Base-by-base conservation (phyloP, 2,888 invertebrate genomes). In the Tridacna gigas region DNA sequence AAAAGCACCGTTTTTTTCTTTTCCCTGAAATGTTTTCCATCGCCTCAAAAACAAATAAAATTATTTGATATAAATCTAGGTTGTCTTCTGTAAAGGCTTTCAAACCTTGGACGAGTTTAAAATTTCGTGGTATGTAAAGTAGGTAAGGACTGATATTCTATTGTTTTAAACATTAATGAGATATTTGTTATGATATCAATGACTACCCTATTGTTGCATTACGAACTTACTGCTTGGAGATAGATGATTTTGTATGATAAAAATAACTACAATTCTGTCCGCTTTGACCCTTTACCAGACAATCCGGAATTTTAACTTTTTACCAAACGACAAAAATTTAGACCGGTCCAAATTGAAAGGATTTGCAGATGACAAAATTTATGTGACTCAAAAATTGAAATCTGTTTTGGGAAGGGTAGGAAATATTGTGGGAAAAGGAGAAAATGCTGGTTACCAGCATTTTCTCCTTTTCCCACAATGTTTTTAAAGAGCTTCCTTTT, bases 151-250 rank as follows among this genome's bases (percentile, higher is more conserved):
- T 37, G 37, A 7, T 37, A 37, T 37, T 37, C 37, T 37, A 4
- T 37, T 37, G 37, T 25, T 22, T n/a, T 48, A 20, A 22, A 11
- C n/a, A 47, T 47, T 28, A 25, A 3, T 45, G 11, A n/a, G 48
- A 47, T 47, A 13, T n/a, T 45, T 47, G 25, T 48, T 47, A 47
- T 71, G 71, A 47, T 71, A 71, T 22, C 47, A 25, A 63, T 63
- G 9, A 13, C 63, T 63, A 63, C 63, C 63, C 63, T 63, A 63
- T 63, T 63, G 63, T 63, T 63, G 63, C 63, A n/a, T 37, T 37
- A 37, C 7, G 7, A 37, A 37, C 37, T 7, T 22, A 63, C 63
- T 22, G 25, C 63, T 63, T 22, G 22, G 63, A 63, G 63, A 63
- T n/a, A 63, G 63, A 63, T 63, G 63, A 18, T n/a, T 63, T 63